Evolutionary conservation across 1,140 invertebrate genomes (phyloP), one percentile per base, ranked within the genome.

Genomic region (Lordiphosa stackelbergi): DNA sequence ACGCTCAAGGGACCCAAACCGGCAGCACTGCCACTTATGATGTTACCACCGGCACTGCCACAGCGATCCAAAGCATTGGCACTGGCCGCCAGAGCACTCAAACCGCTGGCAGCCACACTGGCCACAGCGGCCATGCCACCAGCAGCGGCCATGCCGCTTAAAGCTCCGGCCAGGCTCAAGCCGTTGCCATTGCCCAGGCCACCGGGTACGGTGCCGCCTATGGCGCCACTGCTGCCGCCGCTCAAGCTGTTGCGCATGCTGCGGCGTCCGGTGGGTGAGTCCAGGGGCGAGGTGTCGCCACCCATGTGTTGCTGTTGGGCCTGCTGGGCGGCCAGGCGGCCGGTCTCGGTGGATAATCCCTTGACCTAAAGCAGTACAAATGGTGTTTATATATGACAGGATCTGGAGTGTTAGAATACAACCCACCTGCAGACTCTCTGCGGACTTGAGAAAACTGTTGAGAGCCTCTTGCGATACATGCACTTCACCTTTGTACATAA

Each of bases 401-500:
- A 45, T 31, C 5, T 3, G 4, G 1, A 13, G 5, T 34, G 11
- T 0, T 9, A 24, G 3, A 10, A 2, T 10, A 1, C 6, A 0
- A 78, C 88, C 69, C 84, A 95, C 94, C 91, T 96, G 95, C 78
- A 96, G 90, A 89, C 93, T 94, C 89, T 96, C 95, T 24, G 95
- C 95, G 46, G 95, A 95, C 89, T 96, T 96, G 54, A 96, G 91
- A 85, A 97, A 96, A 86, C 94, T 95, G 75, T 93, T 94, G 53
- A 96, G 91, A 59, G 94, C 94, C 87, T 96, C 94, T 89, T 96
- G 95, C 71, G 94, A 95, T 63, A 96, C 94, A 88, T 96, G 94
- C 61, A 96, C 95, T 88, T 96, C 95, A 7, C 95, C 95, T 88
- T 95, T 95, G 89, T 97, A 97, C 95, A 97, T 97, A 88, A 96